Evolutionary conservation across 1,140 invertebrate genomes (phyloP).

Genomic region (Papilio polytes): DNA sequence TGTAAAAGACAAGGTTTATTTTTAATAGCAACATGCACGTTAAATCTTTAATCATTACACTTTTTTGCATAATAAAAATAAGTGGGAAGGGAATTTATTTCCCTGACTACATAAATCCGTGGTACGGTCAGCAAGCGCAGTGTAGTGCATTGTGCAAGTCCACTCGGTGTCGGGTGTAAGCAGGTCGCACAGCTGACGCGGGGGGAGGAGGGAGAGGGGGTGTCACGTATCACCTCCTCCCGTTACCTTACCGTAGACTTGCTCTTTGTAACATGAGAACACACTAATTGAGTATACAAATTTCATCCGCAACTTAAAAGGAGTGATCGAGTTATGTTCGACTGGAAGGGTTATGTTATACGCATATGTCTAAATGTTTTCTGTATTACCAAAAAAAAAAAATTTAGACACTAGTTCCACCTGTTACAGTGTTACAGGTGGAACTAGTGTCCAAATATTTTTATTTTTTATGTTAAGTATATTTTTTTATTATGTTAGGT

Average conservation of each 20-base stretch:
- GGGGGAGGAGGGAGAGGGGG: conserved; percentile 31
- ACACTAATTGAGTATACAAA: not conserved
- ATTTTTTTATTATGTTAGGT: too few relatives aligned
- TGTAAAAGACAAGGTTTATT: not conserved
- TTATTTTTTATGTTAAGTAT: too few relatives aligned
- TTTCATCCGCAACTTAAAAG: not conserved
- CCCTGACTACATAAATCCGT: not conserved
- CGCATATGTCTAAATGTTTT: too few relatives aligned
- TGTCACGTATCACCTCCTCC: conserved; percentile 40
- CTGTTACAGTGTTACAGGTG: too few relatives aligned
- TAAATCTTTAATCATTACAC: too few relatives aligned
- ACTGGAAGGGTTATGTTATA: not conserved
- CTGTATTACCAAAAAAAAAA: too few relatives aligned
- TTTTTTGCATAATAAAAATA: not conserved
- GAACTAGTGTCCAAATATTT: too few relatives aligned
- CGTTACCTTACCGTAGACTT: conserved; percentile 6
- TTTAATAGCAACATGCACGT: not conserved
- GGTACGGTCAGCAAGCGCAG: not conserved
- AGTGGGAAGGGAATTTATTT: not conserved
- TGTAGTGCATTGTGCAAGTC: conserved; percentile 10
- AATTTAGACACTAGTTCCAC: too few relatives aligned
- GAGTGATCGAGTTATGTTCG: not conserved
- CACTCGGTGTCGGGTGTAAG: conserved; percentile 41
- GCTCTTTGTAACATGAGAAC: not conserved
- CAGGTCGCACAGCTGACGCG: conserved; percentile 41